phyloP scores from a whole-genome alignment of 2,797 vertebrate genomes.

The Girardinus metallicus region DNA sequence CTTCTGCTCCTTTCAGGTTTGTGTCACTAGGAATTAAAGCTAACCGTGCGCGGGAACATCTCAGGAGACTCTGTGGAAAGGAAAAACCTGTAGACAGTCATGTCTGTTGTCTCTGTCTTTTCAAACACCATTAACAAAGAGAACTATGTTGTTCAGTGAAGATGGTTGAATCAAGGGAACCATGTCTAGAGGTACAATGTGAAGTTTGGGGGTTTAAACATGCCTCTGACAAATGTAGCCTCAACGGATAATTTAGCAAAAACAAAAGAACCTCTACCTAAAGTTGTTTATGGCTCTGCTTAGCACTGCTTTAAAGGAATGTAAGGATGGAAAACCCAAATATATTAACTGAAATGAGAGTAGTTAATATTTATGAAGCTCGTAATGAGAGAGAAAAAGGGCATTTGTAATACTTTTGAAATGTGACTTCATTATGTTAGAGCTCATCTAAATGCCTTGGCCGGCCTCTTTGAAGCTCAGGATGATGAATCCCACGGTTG shows the following conservation, averaged over 20 bases:
- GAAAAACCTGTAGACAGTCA: conserved; percentile 29
- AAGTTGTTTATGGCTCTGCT: conserved; percentile 14
- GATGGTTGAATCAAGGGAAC: conserved; percentile 53
- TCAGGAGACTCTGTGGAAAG: conserved; percentile 25
- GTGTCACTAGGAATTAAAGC: conserved; percentile 56
- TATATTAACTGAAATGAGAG: conserved; percentile 19
- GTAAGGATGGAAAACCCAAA: neutral
- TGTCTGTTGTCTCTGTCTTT: conserved; percentile 48
- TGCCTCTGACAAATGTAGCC: conserved; percentile 37
- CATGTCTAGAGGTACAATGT: conserved; percentile 54
- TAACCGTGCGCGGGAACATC: conserved; percentile 24
- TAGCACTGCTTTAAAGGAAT: conserved; percentile 26
- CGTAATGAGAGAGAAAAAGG: conserved; percentile 18
- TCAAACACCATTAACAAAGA: conserved; percentile 21
- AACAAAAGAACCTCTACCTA: conserved; percentile 13
- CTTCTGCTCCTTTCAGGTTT: conserved; percentile 36
- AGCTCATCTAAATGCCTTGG: conserved; percentile 18
- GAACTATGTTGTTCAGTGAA: conserved; percentile 15
- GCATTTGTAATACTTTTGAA: conserved; percentile 27
- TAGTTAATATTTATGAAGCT: conserved; percentile 23
- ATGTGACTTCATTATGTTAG: conserved; percentile 23
- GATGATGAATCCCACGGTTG: neutral
- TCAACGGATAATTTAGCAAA: conserved; percentile 22
- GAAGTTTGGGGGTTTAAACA: conserved; percentile 55
- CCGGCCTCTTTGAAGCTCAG: conserved; percentile 10